Conservation (phyloP, 2,113 vertebrate species). For the Struthio camelus region DNA sequence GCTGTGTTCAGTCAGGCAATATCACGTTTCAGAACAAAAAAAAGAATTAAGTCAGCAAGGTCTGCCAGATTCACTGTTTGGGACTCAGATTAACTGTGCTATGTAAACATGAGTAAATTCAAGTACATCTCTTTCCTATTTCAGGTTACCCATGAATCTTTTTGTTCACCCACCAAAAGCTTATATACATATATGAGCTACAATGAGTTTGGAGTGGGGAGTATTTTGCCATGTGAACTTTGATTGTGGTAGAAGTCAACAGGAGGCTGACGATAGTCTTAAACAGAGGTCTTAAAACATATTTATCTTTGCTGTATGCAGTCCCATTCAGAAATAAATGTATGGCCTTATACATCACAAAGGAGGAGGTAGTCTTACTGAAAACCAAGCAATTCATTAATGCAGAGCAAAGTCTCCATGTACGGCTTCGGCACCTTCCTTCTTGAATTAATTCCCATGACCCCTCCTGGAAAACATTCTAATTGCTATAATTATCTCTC, state of each 20-base stretch:
- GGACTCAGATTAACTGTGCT: conserved; percentile 19
- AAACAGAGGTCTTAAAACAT: background rate
- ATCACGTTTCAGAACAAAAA: background rate
- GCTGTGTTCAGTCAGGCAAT: background rate
- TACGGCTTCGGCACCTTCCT: background rate
- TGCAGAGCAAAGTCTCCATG: background rate
- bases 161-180: conserved; percentile 30
- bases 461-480: background rate
- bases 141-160: conserved; percentile 4
- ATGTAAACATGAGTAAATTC: conserved; percentile 1
- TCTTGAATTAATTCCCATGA: background rate
- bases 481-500: background rate
- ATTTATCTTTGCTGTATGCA: background rate
- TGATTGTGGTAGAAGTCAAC: background rate
- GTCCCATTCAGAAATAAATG: background rate
- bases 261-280: background rate
- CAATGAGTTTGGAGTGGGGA: background rate
- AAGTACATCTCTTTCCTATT: conserved; percentile 13
- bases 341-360: background rate
- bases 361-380: background rate
- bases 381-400: background rate
- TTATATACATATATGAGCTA: conserved; percentile 12
- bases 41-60: background rate
- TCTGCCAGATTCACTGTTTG: background rate
- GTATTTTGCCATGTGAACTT: background rate